Conservation (phyloP, 2,888 invertebrate species). For the Lepetodrilus schrolli region DNA sequence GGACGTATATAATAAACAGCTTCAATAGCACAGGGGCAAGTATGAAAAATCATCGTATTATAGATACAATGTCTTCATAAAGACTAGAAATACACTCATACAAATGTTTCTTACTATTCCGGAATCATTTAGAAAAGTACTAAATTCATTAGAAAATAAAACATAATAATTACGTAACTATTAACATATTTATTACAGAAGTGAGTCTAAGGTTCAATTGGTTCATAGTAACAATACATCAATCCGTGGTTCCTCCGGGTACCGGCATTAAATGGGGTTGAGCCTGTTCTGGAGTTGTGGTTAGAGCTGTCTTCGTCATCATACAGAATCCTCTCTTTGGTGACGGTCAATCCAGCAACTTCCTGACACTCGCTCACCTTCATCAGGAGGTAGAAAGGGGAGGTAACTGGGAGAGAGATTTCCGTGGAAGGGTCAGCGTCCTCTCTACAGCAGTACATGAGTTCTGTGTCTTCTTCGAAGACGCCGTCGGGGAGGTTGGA, state of each 20-base stretch:
- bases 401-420: neutral
- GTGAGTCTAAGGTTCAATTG: no score
- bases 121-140: no score
- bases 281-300: neutral
- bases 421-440: neutral
- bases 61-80: no score
- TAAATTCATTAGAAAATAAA: no score
- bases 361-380: neutral
- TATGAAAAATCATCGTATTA: no score
- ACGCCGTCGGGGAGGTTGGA: neutral
- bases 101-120: no score
- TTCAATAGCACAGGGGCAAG: no score
- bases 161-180: no score
- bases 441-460: neutral
- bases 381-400: neutral
- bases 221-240: neutral
- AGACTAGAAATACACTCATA: no score
- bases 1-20: no score
- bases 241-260: neutral
- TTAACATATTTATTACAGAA: no score
- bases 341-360: neutral
- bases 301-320: neutral
- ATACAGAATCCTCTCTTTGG: neutral
- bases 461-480: neutral
- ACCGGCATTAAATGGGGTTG: neutral